phyloP scores from a whole-genome alignment of 2,888 invertebrate genomes.

The Leptinotarsa peninsularis region DNA sequence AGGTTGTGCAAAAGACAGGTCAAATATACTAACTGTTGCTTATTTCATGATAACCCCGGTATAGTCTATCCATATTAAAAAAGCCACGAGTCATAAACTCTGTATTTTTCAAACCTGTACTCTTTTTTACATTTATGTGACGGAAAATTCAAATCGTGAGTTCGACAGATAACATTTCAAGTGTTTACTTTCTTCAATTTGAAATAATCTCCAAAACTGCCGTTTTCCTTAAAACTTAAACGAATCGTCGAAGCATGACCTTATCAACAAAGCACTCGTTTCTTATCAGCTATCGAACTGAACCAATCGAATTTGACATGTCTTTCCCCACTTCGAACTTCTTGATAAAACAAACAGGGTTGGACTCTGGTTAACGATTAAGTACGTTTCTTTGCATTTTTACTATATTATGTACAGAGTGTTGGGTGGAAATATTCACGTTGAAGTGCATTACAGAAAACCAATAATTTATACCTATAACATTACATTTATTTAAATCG shows the following conservation, averaged over 20 bases:
- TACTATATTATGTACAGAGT: too few relatives aligned
- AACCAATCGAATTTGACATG: slow-evolving; percentile 57
- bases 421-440: too few relatives aligned
- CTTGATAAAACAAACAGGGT: slow-evolving; percentile 39
- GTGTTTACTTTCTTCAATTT: slow-evolving; percentile 34
- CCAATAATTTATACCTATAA: too few relatives aligned
- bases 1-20: too few relatives aligned
- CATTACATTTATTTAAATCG: too few relatives aligned
- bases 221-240: slow-evolving; percentile 26
- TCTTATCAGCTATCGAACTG: slow-evolving; percentile 61
- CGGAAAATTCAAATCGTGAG: not conserved
- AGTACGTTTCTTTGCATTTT: too few relatives aligned
- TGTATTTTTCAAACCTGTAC: not conserved
- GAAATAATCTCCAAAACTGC: slow-evolving; percentile 31
- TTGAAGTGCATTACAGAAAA: too few relatives aligned
- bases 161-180: slow-evolving; percentile 21
- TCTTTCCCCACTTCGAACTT: slow-evolving; percentile 53
- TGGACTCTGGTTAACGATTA: slow-evolving; percentile 20
- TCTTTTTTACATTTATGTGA: not conserved
- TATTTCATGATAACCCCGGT: not conserved
- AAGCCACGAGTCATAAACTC: not conserved
- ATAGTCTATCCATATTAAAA: not conserved
- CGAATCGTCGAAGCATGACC: slow-evolving; percentile 38
- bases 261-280: slow-evolving; percentile 41
- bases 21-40: not conserved